Conservation (phyloP, 2,888 invertebrate species). For the Antheraea assamensis region DNA sequence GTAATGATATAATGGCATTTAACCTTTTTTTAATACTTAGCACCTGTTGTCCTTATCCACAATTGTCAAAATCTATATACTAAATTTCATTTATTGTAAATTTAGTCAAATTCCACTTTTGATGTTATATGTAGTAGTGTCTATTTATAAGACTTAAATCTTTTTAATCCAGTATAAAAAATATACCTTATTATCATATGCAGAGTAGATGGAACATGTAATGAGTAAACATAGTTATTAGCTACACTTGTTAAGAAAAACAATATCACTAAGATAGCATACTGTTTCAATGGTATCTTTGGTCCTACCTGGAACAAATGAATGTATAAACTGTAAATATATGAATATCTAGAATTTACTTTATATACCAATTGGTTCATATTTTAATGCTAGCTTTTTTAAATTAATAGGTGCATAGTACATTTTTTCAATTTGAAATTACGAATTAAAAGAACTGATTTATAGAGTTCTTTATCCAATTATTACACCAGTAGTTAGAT, state of each 20-base stretch:
- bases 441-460: neutral
- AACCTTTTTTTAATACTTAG: too few species aligned
- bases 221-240: conserved; percentile 75
- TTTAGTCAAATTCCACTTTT: too few species aligned
- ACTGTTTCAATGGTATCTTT: conserved; percentile 69
- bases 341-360: neutral
- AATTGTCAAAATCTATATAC: too few species aligned
- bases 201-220: conserved; percentile 76
- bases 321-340: neutral
- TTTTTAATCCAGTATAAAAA: conserved; percentile 16
- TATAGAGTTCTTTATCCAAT: neutral
- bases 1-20: too few species aligned
- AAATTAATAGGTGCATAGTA: too few species aligned
- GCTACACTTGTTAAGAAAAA: conserved; percentile 75
- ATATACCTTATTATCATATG: conserved; percentile 78
- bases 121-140: too few species aligned
- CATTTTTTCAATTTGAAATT: neutral
- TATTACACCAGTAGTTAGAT: neutral
- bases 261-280: conserved; percentile 63
- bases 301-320: conserved; percentile 64
- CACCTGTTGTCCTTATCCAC: too few species aligned
- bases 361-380: neutral
- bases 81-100: too few species aligned
- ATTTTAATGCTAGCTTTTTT: neutral
- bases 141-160: neutral